phyloP scores from a whole-genome alignment of 2,113 vertebrate species.

The Reinhardtius hippoglossoides region DNA sequence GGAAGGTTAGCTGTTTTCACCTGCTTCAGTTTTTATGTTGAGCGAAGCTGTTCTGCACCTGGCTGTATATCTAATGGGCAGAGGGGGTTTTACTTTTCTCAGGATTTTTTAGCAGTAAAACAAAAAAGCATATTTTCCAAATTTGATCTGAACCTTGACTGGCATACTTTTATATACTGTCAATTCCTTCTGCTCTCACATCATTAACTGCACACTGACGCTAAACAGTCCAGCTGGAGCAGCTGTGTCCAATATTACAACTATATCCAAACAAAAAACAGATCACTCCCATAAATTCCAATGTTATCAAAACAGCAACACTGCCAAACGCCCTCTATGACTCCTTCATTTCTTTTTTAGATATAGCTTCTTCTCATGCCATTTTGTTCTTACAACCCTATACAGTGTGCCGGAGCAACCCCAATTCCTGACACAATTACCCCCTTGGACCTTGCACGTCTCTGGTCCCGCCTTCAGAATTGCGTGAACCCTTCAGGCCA shows the following conservation, averaged over 20 bases:
- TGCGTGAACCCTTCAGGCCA: constrained; percentile 64
- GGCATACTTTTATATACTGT: background rate
- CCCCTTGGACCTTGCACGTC: constrained; percentile 47
- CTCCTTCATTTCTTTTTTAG: constrained; percentile 15
- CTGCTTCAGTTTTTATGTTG: constrained; percentile 1
- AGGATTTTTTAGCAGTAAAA: background rate
- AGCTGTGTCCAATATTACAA: constrained; percentile 30
- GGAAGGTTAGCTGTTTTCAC: background rate
- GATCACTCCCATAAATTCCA: constrained; percentile 26
- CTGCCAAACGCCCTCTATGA: constrained; percentile 2
- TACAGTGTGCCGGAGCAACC: constrained; percentile 30
- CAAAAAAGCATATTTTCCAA: background rate
- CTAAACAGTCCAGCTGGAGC: constrained; percentile 16
- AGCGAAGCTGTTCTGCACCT: background rate
- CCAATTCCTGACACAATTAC: constrained; percentile 68
- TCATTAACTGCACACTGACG: background rate
- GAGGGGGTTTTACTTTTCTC: background rate
- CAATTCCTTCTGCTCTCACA: background rate
- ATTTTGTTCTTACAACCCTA: constrained; percentile 25
- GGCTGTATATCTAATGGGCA: too few relatives aligned
- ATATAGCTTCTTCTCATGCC: constrained; percentile 8
- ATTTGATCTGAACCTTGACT: background rate
- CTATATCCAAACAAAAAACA: constrained; percentile 22
- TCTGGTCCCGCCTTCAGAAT: constrained; percentile 45
- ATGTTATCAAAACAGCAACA: constrained; percentile 31